Evolutionary conservation across 1,140 invertebrate genomes (phyloP).

Genomic region (Schlechtendalia chinensis): DNA sequence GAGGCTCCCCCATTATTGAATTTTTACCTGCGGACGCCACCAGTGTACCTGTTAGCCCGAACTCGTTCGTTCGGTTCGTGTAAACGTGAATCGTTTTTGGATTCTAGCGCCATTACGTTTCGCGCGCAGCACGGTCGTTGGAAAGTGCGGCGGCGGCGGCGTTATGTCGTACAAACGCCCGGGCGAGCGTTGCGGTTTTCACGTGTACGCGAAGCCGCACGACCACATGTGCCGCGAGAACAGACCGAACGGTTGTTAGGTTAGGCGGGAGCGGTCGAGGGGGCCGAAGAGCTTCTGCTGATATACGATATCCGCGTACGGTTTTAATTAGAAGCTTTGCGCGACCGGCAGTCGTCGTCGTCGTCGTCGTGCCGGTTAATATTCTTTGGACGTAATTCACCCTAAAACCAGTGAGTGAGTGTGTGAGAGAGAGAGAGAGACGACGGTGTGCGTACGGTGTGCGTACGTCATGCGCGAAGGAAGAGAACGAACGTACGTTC

Average conservation of each 20-base stretch:
- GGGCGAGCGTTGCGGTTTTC: background rate
- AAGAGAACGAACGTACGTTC: background rate
- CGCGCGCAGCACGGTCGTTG: too few species aligned
- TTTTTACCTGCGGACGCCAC: too few species aligned
- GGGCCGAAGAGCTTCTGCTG: background rate
- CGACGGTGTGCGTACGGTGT: background rate
- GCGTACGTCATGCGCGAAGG: too few species aligned
- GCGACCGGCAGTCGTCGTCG: background rate
- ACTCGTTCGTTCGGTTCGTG: too few species aligned
- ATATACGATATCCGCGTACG: slow-evolving; percentile 39
- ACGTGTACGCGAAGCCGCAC: background rate
- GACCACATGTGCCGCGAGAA: background rate
- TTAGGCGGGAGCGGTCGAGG: background rate
- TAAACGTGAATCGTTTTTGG: too few species aligned
- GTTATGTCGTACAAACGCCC: too few species aligned
- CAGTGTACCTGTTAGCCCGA: too few species aligned
- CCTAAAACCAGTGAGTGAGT: background rate
- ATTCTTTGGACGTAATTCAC: slow-evolving; percentile 38
- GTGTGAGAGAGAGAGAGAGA: background rate
- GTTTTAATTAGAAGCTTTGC: slow-evolving; percentile 46
- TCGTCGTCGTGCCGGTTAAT: background rate
- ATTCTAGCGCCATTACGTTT: too few species aligned
- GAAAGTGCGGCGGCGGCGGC: too few species aligned
- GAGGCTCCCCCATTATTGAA: too few species aligned
- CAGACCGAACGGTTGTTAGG: too few species aligned